phyloP scores from a whole-genome alignment of 2,113 vertebrate genomes.

The Sylvietta virens region DNA sequence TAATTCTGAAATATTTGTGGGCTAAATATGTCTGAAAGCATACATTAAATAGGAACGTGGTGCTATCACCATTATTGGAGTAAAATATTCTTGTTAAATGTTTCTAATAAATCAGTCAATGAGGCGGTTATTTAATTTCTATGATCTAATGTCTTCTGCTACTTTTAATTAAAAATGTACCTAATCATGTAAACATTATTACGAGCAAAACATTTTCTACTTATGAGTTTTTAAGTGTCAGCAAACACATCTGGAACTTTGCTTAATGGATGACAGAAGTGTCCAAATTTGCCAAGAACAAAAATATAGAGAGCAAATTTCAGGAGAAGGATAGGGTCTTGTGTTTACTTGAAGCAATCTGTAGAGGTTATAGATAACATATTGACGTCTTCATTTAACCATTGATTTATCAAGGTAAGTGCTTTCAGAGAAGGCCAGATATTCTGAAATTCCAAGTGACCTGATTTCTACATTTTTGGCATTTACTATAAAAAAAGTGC shows the following conservation, averaged over 20 bases:
- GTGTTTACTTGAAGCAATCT: not conserved
- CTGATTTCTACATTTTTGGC: not conserved
- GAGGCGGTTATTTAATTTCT: constrained; percentile 41
- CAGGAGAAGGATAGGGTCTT: not conserved
- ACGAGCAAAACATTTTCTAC: constrained; percentile 20
- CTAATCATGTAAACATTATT: constrained; percentile 45
- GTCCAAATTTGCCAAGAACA: not conserved
- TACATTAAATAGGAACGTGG: not conserved
- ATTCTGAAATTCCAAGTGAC: not conserved
- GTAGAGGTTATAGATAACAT: not conserved
- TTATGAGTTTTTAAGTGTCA: constrained; percentile 34
- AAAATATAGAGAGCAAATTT: not conserved
- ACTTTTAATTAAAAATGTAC: constrained; percentile 44
- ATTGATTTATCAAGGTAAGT: not conserved
- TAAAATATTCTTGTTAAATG: constrained; percentile 8
- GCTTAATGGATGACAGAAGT: not conserved
- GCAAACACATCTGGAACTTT: constrained; percentile 41
- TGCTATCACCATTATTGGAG: not conserved
- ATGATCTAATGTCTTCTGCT: constrained; percentile 29
- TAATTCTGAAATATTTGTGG: constrained; percentile 5
- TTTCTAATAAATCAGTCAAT: constrained; percentile 45
- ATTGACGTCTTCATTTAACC: not conserved
- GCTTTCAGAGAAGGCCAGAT: not conserved
- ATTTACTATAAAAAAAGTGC: not conserved
- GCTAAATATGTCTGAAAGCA: constrained; percentile 10